These are phyloP conservation scores for Tympanuchus pallidicinctus DNA, from an alignment of 2,113 vertebrate genomes.

Conservation along the genomic window DNA sequence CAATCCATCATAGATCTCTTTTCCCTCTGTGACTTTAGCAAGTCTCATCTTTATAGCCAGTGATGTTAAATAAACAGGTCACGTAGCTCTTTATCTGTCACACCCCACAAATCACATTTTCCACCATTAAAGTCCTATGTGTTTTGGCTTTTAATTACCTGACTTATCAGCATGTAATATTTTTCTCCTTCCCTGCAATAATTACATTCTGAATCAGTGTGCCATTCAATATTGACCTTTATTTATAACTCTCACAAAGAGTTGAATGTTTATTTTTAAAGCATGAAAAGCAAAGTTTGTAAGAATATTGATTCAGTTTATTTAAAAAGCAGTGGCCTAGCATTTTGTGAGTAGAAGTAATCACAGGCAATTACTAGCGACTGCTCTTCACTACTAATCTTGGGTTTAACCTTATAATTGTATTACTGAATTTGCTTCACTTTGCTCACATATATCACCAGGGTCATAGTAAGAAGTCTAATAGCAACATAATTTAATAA, in stretches of 20 bases:
- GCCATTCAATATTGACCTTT: conserved; percentile 70
- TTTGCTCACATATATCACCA: conserved; percentile 33
- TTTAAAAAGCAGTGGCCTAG: conserved; percentile 57
- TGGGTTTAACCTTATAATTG: conserved; percentile 60
- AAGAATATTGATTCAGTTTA: conserved; percentile 55
- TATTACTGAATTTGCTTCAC: conserved; percentile 53
- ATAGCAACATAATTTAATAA: conserved; percentile 66
- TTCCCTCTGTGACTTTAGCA: neutral
- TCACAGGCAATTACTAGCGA: conserved; percentile 64
- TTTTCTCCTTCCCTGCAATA: neutral
- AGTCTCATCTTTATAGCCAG: neutral
- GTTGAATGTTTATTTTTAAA: conserved; percentile 69
- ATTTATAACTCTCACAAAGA: conserved; percentile 59
- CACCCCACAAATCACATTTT: conserved; percentile 62
- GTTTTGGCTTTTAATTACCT: conserved; percentile 72
- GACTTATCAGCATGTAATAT: conserved; percentile 65
- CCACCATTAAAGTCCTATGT: conserved; percentile 53
- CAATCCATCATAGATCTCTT: neutral
- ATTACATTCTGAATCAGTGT: conserved; percentile 68
- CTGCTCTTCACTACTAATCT: conserved; percentile 63
- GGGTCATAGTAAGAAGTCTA: conserved; percentile 45
- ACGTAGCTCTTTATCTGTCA: conserved; percentile 45
- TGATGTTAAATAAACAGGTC: conserved; percentile 17
- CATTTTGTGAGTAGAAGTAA: conserved; percentile 63
- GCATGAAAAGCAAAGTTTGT: conserved; percentile 67